phyloP scores from a whole-genome alignment of 2,113 vertebrate species.

The Gobiocypris rarus region DNA sequence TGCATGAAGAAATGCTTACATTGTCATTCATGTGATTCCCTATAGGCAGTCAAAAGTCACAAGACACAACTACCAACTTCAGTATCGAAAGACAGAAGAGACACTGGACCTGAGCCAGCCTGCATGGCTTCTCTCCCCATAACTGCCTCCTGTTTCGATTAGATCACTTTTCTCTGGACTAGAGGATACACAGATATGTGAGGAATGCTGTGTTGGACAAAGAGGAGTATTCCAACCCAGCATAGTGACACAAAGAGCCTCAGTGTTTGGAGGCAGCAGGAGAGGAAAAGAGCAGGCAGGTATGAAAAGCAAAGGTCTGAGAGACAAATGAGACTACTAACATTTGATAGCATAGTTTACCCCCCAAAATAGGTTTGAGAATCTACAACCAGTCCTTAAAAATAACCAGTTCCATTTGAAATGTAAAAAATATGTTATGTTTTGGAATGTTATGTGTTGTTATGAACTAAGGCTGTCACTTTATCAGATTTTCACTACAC shows the following conservation, averaged over 20 bases:
- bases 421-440: background rate
- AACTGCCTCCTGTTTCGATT: constrained; percentile 22
- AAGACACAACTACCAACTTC: background rate
- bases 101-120: constrained; percentile 20
- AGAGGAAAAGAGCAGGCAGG: constrained; percentile 32
- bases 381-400: background rate
- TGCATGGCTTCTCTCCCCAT: constrained; percentile 4
- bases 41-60: background rate
- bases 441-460: background rate
- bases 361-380: background rate
- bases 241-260: constrained; percentile 68
- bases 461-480: background rate
- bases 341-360: background rate
- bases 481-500: background rate
- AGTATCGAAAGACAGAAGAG: background rate
- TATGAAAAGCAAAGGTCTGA: constrained; percentile 8
- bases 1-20: background rate
- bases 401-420: background rate
- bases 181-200: constrained; percentile 66
- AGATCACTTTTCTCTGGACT: constrained; percentile 44
- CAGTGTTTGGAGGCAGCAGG: constrained; percentile 62
- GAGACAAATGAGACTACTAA: constrained; percentile 1
- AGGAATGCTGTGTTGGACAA: constrained; percentile 73
- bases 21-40: background rate
- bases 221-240: constrained; percentile 64